Conservation (phyloP, 2,888 invertebrate species). For the Nomada hirtipes region DNA sequence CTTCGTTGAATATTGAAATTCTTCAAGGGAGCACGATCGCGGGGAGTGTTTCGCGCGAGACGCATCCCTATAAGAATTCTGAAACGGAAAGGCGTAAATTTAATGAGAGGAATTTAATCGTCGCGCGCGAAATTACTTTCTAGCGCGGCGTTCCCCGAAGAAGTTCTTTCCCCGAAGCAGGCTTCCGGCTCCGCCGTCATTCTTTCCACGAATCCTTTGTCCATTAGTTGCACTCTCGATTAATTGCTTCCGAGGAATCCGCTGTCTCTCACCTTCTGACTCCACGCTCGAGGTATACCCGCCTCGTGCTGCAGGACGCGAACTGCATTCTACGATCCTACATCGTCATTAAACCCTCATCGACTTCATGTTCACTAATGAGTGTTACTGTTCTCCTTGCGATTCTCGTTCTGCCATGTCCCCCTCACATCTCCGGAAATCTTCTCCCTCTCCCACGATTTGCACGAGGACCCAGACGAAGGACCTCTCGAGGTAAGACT, state of each 20-base stretch:
- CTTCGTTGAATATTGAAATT: conserved; percentile 4
- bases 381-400: conserved; percentile 62
- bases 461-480: conserved; percentile 57
- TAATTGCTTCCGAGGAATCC: conserved; percentile 43
- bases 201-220: conserved; percentile 43
- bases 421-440: background rate
- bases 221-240: conserved; percentile 41
- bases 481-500: conserved; percentile 68
- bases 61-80: background rate
- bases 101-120: conserved; percentile 1
- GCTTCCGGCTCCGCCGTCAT: conserved; percentile 12
- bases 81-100: background rate
- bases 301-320: conserved; percentile 18
- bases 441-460: conserved; percentile 34
- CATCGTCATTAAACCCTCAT: conserved; percentile 65
- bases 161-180: background rate
- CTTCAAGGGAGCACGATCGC: conserved; percentile 2
- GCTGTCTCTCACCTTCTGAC: conserved; percentile 40
- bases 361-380: conserved; percentile 68
- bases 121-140: conserved; percentile 12
- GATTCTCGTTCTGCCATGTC: conserved; percentile 42
- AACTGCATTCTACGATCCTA: conserved; percentile 50
- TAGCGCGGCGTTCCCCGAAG: conserved; percentile 2
- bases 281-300: conserved; percentile 20
- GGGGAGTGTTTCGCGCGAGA: conserved; percentile 1